These are phyloP conservation scores for Schizotus pectinicornis DNA, from an alignment of 2,888 invertebrate genomes.

Conservation along the genomic window DNA sequence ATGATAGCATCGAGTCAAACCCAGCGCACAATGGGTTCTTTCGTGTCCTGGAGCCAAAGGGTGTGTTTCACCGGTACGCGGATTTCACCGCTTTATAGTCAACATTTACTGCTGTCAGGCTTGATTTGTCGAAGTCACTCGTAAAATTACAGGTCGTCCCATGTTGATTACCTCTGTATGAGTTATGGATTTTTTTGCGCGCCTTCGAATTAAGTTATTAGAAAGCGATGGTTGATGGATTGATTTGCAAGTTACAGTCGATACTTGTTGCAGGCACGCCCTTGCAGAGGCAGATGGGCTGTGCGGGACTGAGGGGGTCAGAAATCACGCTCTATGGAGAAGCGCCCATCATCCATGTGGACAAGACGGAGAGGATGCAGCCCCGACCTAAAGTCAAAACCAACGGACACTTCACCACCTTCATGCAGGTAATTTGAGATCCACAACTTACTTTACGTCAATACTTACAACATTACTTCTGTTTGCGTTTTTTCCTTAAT, in stretches of 20 bases:
- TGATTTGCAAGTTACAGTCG: constrained; percentile 1
- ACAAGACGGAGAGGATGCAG: constrained; percentile 47
- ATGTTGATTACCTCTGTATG: background rate
- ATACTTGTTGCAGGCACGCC: no score
- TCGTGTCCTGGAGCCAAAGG: constrained; percentile 12
- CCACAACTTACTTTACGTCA: background rate
- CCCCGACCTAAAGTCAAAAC: constrained; percentile 68
- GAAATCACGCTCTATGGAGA: constrained; percentile 60
- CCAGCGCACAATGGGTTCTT: constrained; percentile 16
- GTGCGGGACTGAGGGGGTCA: constrained; percentile 60
- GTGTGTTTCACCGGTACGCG: constrained; percentile 9
- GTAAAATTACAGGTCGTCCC: constrained; percentile 28
- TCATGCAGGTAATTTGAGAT: constrained; percentile 64
- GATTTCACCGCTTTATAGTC: constrained; percentile 15
- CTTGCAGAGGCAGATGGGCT: constrained; percentile 53
- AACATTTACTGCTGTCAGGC: constrained; percentile 20
- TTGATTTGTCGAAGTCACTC: constrained; percentile 30
- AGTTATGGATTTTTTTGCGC: constrained; percentile 2
- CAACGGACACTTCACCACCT: constrained; percentile 70
- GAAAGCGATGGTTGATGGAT: constrained; percentile 14
- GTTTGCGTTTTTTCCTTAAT: no score
- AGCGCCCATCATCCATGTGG: constrained; percentile 35
- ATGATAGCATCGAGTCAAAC: constrained; percentile 10
- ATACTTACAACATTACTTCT: background rate
- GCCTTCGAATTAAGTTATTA: constrained; percentile 14